Evolutionary conservation across 2,113 vertebrate genomes (phyloP), one percentile per base, ranked within the genome.

Genomic region (Dunckerocampus dactyliophorus): DNA sequence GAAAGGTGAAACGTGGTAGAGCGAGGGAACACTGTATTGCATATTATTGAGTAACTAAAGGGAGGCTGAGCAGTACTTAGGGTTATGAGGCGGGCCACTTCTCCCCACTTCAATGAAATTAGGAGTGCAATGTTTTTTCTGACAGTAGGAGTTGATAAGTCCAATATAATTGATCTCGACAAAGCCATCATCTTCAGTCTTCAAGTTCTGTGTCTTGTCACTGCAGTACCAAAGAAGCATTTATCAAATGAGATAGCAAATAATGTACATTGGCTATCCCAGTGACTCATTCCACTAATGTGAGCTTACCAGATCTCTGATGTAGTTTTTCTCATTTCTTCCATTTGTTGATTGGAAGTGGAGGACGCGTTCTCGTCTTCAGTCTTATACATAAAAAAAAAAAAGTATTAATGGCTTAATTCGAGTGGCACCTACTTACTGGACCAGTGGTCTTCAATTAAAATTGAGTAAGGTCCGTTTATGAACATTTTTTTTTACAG

Each of bases 41-140:
- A 2, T 37, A 19, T 34, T 37, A 1, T n/a, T 37, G 1, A 19
- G 31, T 31, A 6, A 13, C 21, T 6, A 14, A 37, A 46, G 1
- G 54, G 8, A 58, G 15, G 1, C 39, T 62, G 2, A 45, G 8
- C 39, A 12, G 20, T 34, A 85, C 90, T 84, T 47, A 87, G 65
- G 85, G 21, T 4, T 34, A 62, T 91, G 84, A 16, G 82, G 0
- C n/a, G 75, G 82, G 11, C 89, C 90, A 9, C 17, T 53, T 66
- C 1, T 68, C 0, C 31, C 58, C 14, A 67, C 71, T 3, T 61
- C 7, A 43, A 65, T 58, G 24, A 56, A 88, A n/a, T 60, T n/a
- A 10, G 0, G 21, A 0, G 4, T 0, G 5, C 2, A 16, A 1
- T 62, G 72, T 17, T 0, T 63, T 57, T 52, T 78, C 59, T 89